Percentiles rank a stretch among this genome's conserved stretches.
Evolutionary conservation across 2,113 vertebrate species (phyloP).

Genomic region (Aleadryas rufinucha): DNA sequence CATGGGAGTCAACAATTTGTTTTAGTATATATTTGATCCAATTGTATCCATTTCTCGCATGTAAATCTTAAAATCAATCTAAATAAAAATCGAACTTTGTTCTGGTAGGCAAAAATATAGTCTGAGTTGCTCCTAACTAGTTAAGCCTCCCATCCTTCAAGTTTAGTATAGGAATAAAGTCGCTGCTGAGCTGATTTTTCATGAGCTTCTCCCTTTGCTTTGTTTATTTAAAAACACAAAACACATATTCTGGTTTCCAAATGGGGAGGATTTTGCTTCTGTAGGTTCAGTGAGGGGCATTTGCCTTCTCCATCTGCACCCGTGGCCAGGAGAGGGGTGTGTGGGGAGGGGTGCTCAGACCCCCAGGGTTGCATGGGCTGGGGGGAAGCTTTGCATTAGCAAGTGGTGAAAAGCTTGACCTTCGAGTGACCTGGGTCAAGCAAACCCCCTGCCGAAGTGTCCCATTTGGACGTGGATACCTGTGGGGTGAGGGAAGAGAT

Average conservation of each 20-base stretch:
- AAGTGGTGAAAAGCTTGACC: conserved; percentile 90
- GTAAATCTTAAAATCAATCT: conserved; percentile 83
- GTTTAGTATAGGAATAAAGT: conserved; percentile 61
- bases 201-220: conserved; percentile 78
- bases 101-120: conserved; percentile 64
- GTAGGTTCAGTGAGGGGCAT: conserved; percentile 53
- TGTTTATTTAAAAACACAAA: conserved; percentile 61
- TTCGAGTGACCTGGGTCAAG: conserved; percentile 83
- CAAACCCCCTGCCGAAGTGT: conserved; percentile 75
- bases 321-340: neutral
- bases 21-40: conserved; percentile 81
- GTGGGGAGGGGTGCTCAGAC: neutral
- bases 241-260: conserved; percentile 65
- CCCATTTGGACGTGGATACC: conserved; percentile 91
- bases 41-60: conserved; percentile 81
- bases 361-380: neutral
- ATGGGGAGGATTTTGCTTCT: conserved; percentile 68
- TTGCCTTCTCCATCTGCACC: conserved; percentile 72
- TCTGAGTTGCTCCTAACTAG: conserved; percentile 56
- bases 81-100: conserved; percentile 81
- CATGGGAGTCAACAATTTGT: conserved; percentile 79
- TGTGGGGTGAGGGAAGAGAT: conserved; percentile 74
- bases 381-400: conserved; percentile 81
- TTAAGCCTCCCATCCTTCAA: conserved; percentile 56
- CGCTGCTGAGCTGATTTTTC: conserved; percentile 76